Evolutionary conservation across 92 coral and sea anemone genomes (phyloP), one percentile per base, ranked within the genome.

Genomic region (Diadumene lineata): DNA sequence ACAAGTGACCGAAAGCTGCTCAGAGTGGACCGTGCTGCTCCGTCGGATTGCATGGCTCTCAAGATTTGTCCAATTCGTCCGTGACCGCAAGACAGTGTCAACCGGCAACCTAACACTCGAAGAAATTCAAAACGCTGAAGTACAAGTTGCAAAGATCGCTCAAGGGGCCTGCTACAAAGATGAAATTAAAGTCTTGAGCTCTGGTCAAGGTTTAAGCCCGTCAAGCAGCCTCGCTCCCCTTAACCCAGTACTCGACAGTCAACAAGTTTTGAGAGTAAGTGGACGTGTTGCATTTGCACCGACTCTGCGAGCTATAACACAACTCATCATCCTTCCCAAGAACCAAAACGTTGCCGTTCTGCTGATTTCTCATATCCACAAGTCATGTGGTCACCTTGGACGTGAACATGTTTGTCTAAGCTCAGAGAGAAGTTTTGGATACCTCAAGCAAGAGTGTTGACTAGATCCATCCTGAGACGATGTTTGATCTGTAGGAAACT

Each of bases 391-490:
- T 1, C 88, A 87, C 60, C 34, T 82, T 53, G 85, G 92, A 22
- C 82, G 85, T 22, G 82, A 82, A 62, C 92, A 87, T 64, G 77
- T 87, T 58, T 74, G 64, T 61, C 85, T 9, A 76, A 56, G 78
- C 43, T 74, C 32, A 66, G 83, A 13, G 84, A 82, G 64, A 70
- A 64, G n/a, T 58, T 72, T 18, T 87, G 92, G 87, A 87, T 87
- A 31, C 82, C 85, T 28, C 72, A 70, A 44, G 31, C 72, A 1
- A 63, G 83, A 63, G 79, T 66, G 0, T n/a, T 67, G 25, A 66
- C 25, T 31, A 64, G 70, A 28, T 50, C 75, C 0, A 50, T 72
- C 38, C 70, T 74, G 16, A 57, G 70, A 11, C 34, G 57, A 50
- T 87, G 92, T 56, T 13, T 87, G 29, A 43, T 25, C 1, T 82